Conservation (phyloP, 2,888 invertebrate genomes). For the Coenonympha arcania region DNA sequence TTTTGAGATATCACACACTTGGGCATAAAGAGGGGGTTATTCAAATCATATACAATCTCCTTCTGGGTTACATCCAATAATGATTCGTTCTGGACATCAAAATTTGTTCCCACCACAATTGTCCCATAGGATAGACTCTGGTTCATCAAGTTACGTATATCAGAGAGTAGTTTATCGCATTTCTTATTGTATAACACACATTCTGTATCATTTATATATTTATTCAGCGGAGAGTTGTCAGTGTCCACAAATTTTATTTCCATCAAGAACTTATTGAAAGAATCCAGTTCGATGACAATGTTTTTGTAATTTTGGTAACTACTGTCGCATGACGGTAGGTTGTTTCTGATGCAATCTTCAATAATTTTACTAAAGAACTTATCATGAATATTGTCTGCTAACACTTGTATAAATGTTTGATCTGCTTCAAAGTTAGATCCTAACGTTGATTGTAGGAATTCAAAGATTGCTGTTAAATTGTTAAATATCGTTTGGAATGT, state of each 20-base stretch:
- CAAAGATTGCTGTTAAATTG: constrained; percentile 64
- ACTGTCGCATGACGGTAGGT: constrained; percentile 59
- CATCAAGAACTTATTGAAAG: constrained; percentile 62
- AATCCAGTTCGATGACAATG: constrained; percentile 58
- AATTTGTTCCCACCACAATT: constrained; percentile 43
- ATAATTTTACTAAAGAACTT: constrained; percentile 65
- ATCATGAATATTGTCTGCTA: constrained; percentile 52
- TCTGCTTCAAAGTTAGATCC: constrained; percentile 57
- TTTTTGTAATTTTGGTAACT: constrained; percentile 58
- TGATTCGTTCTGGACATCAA: constrained; percentile 41
- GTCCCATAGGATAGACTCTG: constrained; percentile 57
- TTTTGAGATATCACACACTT: constrained; percentile 63
- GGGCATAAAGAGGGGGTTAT: constrained; percentile 57
- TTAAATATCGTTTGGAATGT: constrained; percentile 61
- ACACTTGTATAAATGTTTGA: constrained; percentile 56
- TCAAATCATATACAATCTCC: constrained; percentile 45
- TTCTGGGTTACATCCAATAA: constrained; percentile 44
- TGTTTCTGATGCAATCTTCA: constrained; percentile 60
- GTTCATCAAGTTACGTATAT: constrained; percentile 49
- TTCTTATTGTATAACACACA: constrained; percentile 64
- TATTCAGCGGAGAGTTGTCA: constrained; percentile 55
- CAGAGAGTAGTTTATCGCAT: constrained; percentile 59
- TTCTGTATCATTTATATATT: constrained; percentile 61
- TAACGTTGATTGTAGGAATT: constrained; percentile 61
- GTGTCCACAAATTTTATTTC: constrained; percentile 62